Evolutionary conservation across 2,797 vertebrate genomes (phyloP), one percentile per base, ranked within the genome.

Genomic region (Rhynchonycteris naso): DNA sequence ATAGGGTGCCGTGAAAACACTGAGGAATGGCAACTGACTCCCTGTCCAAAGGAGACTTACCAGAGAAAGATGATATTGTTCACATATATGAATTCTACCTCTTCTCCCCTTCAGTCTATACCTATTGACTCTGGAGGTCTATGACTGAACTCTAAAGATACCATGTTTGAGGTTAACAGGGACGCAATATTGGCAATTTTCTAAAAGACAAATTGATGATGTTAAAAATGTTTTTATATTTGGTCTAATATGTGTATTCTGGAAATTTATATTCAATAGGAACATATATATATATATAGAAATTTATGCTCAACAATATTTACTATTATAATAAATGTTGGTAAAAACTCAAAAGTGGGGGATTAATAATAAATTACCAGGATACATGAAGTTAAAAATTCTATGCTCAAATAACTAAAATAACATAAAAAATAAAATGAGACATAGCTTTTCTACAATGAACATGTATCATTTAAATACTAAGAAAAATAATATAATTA

Each of bases 1-100:
- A 12, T 4, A 8, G 10, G 18, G 13, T 15, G 12, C 21, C 2
- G 0, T 2, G 28, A 26, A 18, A 30, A 4, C 4, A 11, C 4
- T 7, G 33, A 38, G 4, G 11, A 43, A 11, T 14, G 15, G 2
- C 7, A 21, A 9, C 2, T 1, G 18, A 9, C n/a, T 61, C n/a
- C n/a, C 9, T 63, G 13, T 22, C 6, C 9, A 26, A 5, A 8
- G n/a, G 18, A 28, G 43, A 54, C 56, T 82, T 54, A 14, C 9
- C 4, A 18, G 30, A 63, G 43, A 38, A 47, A 58, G 74, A 3
- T 28, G 47, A 43, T 58, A 21, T 61, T 2, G 0, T 38, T 78
- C 21, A 28, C 0, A 68, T 19, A 28, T 16, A 54, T 26, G 15
- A 33, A 5, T 50, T 50, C 35, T 30, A 63, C 7, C 8, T 38